These are phyloP conservation scores for Pollenia angustigena DNA, from an alignment of 2,888 invertebrate species.

Conservation along the genomic window DNA sequence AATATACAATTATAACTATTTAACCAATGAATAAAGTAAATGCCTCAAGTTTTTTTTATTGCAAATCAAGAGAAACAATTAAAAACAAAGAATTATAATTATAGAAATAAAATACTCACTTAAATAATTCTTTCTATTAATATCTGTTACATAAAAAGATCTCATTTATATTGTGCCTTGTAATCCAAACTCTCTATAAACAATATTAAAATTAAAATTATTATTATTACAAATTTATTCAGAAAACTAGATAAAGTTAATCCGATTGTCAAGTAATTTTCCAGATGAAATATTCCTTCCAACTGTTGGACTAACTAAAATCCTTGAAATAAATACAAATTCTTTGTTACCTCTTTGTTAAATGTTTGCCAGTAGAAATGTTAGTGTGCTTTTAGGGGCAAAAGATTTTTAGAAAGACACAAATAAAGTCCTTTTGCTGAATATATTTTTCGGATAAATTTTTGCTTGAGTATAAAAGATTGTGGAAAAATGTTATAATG, in stretches of 20 bases:
- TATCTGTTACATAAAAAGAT: conserved; percentile 23
- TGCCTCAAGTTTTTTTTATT: conserved; percentile 34
- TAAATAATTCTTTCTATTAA: not conserved
- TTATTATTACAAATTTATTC: conserved; percentile 14
- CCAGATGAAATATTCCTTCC: conserved; percentile 57
- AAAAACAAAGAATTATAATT: conserved; percentile 9
- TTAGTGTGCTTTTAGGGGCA: not conserved
- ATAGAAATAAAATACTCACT: conserved; percentile 8
- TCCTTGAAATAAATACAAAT: conserved; percentile 62
- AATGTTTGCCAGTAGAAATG: not conserved
- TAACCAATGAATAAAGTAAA: conserved; percentile 14
- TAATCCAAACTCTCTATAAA: conserved; percentile 57
- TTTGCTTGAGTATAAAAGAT: conserved; percentile 11
- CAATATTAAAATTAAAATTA: conserved; percentile 54
- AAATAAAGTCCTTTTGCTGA: conserved; percentile 8
- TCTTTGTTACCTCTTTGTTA: conserved; percentile 30
- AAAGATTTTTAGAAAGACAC: not conserved
- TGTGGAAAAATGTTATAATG: conserved; percentile 34
- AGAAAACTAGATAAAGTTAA: conserved; percentile 63
- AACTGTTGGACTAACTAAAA: conserved; percentile 33
- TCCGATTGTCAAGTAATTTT: conserved; percentile 70
- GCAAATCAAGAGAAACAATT: conserved; percentile 35
- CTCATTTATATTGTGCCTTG: conserved; percentile 2
- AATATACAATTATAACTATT: conserved; percentile 30
- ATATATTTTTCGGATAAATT: not conserved